These are phyloP conservation scores for Onychomys arenicola DNA, from an alignment of 2,797 vertebrate species.

Conservation along the genomic window DNA sequence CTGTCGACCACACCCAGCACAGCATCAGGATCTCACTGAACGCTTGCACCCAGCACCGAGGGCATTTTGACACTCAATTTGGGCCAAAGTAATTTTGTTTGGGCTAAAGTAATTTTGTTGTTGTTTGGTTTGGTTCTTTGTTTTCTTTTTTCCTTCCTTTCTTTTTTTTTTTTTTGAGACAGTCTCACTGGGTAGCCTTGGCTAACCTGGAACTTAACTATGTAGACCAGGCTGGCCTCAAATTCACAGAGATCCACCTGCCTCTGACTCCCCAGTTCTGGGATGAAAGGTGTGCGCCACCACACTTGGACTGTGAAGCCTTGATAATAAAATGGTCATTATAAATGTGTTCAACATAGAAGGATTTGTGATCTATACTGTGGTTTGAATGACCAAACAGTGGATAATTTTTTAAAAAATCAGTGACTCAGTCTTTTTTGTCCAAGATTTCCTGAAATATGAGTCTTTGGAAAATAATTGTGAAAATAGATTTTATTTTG, in stretches of 20 bases:
- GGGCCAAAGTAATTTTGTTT: background rate
- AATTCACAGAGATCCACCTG: background rate
- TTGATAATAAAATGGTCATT: background rate
- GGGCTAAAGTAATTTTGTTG: background rate
- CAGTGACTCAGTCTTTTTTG: conserved; percentile 19
- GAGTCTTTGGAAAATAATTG: conserved; percentile 51
- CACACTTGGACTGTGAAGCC: background rate
- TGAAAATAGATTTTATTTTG: conserved; percentile 54
- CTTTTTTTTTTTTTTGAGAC: background rate
- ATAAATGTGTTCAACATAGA: background rate
- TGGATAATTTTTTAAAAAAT: background rate
- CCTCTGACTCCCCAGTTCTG: background rate
- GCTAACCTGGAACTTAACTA: background rate
- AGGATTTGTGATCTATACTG: background rate
- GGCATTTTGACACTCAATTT: background rate
- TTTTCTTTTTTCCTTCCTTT: no score
- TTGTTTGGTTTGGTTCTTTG: background rate
- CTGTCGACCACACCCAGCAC: background rate
- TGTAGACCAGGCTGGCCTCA: background rate
- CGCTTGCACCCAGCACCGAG: background rate
- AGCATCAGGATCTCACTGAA: background rate
- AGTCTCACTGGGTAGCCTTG: background rate
- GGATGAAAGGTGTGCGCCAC: background rate
- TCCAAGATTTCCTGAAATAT: conserved; percentile 42
- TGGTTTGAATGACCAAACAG: conserved; percentile 34